phyloP scores from a whole-genome alignment of 2,888 invertebrate genomes.

The Ennomos erosarius region DNA sequence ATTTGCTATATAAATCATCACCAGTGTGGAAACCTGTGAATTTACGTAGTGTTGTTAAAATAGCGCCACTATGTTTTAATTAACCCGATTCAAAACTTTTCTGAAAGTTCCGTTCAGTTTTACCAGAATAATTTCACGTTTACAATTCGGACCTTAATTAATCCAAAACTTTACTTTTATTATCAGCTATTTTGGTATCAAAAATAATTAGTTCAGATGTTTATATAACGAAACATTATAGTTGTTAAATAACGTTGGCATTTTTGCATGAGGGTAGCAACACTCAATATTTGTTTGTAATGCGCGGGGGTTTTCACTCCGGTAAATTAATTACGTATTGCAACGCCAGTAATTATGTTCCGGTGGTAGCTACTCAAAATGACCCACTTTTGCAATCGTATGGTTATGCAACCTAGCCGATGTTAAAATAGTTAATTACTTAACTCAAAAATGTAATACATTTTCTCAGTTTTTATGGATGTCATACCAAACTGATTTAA shows the following conservation, averaged over 20 bases:
- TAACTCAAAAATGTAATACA: constrained; percentile 48
- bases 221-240: constrained; percentile 51
- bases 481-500: neutral
- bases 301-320: constrained; percentile 51
- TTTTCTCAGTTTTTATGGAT: constrained; percentile 15
- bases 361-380: constrained; percentile 62
- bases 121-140: constrained; percentile 9
- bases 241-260: constrained; percentile 51
- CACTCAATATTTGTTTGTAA: constrained; percentile 57
- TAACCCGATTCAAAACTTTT: constrained; percentile 8
- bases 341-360: constrained; percentile 64
- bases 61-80: constrained; percentile 6
- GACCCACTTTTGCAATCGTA: constrained; percentile 61
- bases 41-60: neutral
- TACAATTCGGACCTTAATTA: constrained; percentile 43
- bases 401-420: constrained; percentile 40
- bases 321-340: constrained; percentile 73
- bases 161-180: constrained; percentile 50
- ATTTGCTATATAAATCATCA: no score
- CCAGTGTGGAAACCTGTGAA: no score
- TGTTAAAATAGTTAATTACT: constrained; percentile 53
- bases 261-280: constrained; percentile 42
- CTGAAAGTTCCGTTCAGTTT: neutral
- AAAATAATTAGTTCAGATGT: constrained; percentile 54
- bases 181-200: constrained; percentile 31